These are phyloP conservation scores for Periplaneta americana DNA, from an alignment of 1,140 invertebrate genomes.

Conservation along the genomic window DNA sequence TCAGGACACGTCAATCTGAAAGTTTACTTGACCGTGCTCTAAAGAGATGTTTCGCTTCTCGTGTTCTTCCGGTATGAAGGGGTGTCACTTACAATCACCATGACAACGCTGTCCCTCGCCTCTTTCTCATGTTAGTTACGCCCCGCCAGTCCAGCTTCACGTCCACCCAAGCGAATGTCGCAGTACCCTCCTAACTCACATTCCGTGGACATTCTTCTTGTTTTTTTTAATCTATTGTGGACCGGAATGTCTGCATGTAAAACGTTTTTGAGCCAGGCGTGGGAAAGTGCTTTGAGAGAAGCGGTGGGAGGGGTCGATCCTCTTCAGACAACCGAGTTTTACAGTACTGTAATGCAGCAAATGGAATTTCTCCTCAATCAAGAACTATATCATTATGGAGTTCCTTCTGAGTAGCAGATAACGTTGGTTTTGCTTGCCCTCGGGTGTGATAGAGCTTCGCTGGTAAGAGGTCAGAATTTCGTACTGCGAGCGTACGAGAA, in stretches of 20 bases:
- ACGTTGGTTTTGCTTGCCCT: background rate
- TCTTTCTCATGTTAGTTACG: background rate
- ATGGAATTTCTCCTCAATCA: background rate
- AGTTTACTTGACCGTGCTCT: background rate
- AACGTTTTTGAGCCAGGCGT: background rate
- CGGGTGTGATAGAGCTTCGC: background rate
- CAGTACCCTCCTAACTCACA: background rate
- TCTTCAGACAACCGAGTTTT: background rate
- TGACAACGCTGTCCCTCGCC: background rate
- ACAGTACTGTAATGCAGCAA: background rate
- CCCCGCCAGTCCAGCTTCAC: background rate
- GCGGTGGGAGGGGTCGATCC: background rate
- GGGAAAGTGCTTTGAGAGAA: background rate
- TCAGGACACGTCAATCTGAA: background rate
- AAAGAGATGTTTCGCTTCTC: background rate
- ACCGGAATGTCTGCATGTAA: background rate
- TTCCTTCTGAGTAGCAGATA: background rate
- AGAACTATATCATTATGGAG: background rate
- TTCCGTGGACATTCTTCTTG: background rate
- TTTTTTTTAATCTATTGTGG: background rate
- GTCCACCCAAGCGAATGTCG: background rate
- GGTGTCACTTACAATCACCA: background rate
- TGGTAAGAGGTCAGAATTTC: background rate
- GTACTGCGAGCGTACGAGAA: too few species aligned
- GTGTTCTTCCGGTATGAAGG: too few species aligned